Evolutionary conservation across 2,797 vertebrate species (phyloP).

Genomic region (Peromyscus nudipes): DNA sequence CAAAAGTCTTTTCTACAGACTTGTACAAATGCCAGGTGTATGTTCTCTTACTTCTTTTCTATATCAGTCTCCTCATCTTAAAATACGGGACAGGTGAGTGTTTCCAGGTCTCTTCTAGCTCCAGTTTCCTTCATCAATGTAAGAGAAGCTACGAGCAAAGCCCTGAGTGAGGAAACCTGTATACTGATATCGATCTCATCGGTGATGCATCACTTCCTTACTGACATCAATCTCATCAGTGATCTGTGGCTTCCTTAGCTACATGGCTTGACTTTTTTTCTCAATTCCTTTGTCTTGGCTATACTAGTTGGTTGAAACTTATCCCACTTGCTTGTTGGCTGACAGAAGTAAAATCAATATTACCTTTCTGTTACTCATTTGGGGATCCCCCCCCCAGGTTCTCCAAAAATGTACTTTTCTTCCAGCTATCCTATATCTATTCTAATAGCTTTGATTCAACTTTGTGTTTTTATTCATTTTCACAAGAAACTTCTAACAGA

Average conservation of each 20-base stretch:
- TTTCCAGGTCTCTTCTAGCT: not conserved
- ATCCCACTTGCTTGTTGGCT: not conserved
- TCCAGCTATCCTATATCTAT: not conserved
- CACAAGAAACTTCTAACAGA: not conserved
- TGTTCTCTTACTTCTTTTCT: not conserved
- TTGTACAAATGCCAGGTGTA: not conserved
- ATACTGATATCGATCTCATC: not conserved
- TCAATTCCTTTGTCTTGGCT: not conserved
- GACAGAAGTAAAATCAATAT: not conserved
- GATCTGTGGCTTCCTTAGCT: not conserved
- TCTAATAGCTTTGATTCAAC: not conserved
- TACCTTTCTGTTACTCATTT: not conserved
- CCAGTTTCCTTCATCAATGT: not conserved
- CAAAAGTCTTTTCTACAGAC: not conserved
- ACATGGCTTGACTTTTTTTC: not conserved
- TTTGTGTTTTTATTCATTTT: conserved; percentile 2
- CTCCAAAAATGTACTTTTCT: not conserved
- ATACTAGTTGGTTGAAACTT: not conserved
- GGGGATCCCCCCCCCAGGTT: not conserved
- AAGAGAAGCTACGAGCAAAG: not conserved
- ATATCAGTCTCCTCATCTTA: not conserved
- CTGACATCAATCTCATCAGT: not conserved
- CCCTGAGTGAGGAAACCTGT: not conserved
- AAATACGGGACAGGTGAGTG: not conserved
- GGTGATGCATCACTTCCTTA: not conserved